Conservation (phyloP, 2,113 vertebrate species). For the Cololabis saira region DNA sequence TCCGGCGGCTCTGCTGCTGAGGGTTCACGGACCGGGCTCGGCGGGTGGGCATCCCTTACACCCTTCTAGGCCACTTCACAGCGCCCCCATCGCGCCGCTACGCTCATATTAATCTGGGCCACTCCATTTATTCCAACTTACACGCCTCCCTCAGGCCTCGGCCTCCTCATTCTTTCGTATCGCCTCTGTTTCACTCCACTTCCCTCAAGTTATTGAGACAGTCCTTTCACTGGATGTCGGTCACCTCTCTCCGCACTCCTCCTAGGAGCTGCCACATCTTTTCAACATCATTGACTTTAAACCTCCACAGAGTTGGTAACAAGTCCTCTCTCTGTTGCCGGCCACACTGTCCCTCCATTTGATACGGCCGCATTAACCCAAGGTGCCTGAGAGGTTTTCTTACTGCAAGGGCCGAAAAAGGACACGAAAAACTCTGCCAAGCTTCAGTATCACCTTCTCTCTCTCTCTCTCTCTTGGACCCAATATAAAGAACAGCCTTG, state of each 20-base stretch:
- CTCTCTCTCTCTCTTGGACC: conserved; percentile 18
- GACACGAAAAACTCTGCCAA: conserved; percentile 23
- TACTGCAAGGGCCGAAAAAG: conserved; percentile 30
- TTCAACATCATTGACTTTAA: conserved; percentile 50
- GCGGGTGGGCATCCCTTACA: conserved; percentile 12
- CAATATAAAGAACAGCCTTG: conserved; percentile 39
- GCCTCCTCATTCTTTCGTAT: conserved; percentile 43
- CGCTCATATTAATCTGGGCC: conserved; percentile 35
- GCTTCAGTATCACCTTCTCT: conserved; percentile 5
- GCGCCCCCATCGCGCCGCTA: conserved; percentile 15
- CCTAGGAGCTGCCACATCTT: conserved; percentile 41
- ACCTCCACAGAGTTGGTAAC: conserved; percentile 24
- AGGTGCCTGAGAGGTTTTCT: conserved; percentile 23
- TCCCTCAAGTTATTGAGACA: conserved; percentile 28
- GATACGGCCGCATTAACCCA: conserved; percentile 46
- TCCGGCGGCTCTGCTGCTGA: too few species aligned
- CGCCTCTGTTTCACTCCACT: conserved; percentile 49
- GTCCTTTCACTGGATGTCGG: conserved; percentile 1
- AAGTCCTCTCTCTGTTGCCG: conserved; percentile 2
- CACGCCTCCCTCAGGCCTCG: background rate
- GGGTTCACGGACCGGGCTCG: background rate
- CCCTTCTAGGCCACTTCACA: conserved; percentile 53
- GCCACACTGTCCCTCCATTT: conserved; percentile 12
- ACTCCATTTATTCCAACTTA: conserved; percentile 49
- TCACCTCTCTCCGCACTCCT: conserved; percentile 13